Evolutionary conservation across 2,113 vertebrate genomes (phyloP), one percentile per base, ranked within the genome.

Genomic region (Pan paniscus): DNA sequence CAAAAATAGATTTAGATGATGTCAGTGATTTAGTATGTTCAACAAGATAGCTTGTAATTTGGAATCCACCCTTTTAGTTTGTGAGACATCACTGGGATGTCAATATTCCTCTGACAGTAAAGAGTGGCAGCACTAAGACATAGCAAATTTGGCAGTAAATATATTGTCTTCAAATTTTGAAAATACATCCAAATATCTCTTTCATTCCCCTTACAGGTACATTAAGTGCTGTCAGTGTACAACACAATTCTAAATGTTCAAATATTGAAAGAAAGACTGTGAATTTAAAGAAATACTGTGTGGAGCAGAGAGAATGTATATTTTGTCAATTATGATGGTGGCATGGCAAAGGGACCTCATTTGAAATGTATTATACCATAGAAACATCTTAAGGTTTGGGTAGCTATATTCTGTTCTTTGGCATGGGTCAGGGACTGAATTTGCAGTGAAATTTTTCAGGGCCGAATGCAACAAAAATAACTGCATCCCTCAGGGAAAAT

Each of bases 401-500:
- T 83, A 61, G 92, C 79, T 40, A 30, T 93, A 82, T 80, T 98
- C 94, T 83, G 25, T 96, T 90, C 75, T 92, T 94, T 48, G 84
- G 81, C 1, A 1, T 93, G 86, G 94, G 89, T 97, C 92, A 97
- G 23, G 68, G 75, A 57, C 52, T 90, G 35, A 76, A 57, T 89
- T 98, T 96, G 94, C 86, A 93, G 73, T 81, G 61, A 73, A 95
- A 94, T 55, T 35, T 83, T 82, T 96, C 70, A 73, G 57, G 48
- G 94, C 93, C 32, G 32, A 94, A 67, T 67, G 75, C 18, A 92
- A 73, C 64, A 95, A 85, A 89, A 94, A 89, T 95, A 97, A 97
- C 78, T 40, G 22, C 79, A 96, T 67, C 87, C 75, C 76, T 96
- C 17, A 27, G 38, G 59, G 89, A 85, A 90, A 95, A 94, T 85